These are phyloP conservation scores for Paramacrobiotus metropolitanus DNA, from an alignment of 1,140 invertebrate species.

Conservation along the genomic window DNA sequence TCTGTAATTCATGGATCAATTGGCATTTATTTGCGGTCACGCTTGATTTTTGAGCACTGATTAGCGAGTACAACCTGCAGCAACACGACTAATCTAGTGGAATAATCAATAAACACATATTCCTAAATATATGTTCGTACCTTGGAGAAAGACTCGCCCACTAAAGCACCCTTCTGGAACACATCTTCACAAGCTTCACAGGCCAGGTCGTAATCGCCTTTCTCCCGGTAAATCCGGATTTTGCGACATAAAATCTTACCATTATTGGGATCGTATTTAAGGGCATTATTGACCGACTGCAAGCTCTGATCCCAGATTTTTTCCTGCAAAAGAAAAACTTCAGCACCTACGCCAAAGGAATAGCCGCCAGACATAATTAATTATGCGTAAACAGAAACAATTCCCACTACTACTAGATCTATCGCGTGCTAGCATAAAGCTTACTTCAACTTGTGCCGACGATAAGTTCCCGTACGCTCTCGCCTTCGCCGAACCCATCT, in stretches of 20 bases:
- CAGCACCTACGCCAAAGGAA: no score
- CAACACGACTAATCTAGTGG: no score
- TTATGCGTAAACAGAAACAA: no score
- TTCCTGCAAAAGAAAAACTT: slow-evolving; percentile 20
- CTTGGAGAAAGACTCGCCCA: slow-evolving; percentile 20
- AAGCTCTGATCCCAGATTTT: slow-evolving; percentile 54
- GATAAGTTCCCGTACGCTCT: neutral
- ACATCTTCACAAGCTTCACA: slow-evolving; percentile 19
- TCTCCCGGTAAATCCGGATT: slow-evolving; percentile 21
- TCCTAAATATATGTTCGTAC: slow-evolving; percentile 13
- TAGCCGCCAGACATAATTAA: no score
- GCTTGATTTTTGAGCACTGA: no score
- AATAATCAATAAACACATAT: no score
- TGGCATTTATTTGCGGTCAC: no score
- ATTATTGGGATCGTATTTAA: slow-evolving; percentile 56
- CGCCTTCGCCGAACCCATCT: neutral
- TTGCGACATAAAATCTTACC: slow-evolving; percentile 65
- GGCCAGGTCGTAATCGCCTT: slow-evolving; percentile 33
- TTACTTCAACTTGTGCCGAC: neutral
- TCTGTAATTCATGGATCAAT: no score
- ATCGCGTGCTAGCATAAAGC: slow-evolving; percentile 5
- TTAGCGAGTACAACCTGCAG: no score
- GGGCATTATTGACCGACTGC: slow-evolving; percentile 48
- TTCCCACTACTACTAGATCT: no score
- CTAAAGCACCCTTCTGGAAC: slow-evolving; percentile 30